Percentiles rank a stretch among this genome's conserved stretches.
Conservation (phyloP, 2,888 invertebrate genomes). For the Epistrophe eligans region DNA sequence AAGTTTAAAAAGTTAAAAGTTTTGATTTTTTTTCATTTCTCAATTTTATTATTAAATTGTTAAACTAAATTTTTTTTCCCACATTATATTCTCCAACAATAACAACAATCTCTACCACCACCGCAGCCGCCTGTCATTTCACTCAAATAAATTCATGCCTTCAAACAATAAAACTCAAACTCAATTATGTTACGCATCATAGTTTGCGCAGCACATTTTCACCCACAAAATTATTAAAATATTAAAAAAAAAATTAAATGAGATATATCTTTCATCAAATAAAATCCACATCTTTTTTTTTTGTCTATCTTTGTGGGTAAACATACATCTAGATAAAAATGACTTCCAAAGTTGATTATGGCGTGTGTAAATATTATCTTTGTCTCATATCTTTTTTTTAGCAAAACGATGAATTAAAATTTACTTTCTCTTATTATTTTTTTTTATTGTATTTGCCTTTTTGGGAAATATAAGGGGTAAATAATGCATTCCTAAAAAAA, state of each 20-base stretch:
- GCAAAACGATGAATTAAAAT: not conserved
- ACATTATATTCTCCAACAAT: constrained; percentile 1
- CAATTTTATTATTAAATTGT: constrained; percentile 8
- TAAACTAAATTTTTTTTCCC: constrained; percentile 8
- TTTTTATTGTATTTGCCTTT: not conserved
- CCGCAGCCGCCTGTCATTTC: constrained; percentile 1
- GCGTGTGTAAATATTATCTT: not conserved
- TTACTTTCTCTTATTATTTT: not conserved
- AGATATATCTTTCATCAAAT: not conserved
- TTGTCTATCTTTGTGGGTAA: not conserved
- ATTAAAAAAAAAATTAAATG: not conserved
- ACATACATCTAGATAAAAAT: not conserved
- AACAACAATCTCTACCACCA: not conserved
- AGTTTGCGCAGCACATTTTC: constrained; percentile 19
- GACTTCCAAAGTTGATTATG: not conserved
- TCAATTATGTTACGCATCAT: constrained; percentile 21
- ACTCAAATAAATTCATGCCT: constrained; percentile 19
- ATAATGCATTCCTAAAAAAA: too few species aligned
- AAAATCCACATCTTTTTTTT: too few species aligned
- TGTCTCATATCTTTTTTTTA: constrained; percentile 4
- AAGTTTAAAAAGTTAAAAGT: not conserved
- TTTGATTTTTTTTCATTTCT: not conserved
- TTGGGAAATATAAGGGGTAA: not conserved
- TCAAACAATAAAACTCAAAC: constrained; percentile 3
- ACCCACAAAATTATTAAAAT: constrained; percentile 22